Evolutionary conservation across 2,888 invertebrate genomes (phyloP), one percentile per base, ranked within the genome.

Genomic region (Drosophila borborema): DNA sequence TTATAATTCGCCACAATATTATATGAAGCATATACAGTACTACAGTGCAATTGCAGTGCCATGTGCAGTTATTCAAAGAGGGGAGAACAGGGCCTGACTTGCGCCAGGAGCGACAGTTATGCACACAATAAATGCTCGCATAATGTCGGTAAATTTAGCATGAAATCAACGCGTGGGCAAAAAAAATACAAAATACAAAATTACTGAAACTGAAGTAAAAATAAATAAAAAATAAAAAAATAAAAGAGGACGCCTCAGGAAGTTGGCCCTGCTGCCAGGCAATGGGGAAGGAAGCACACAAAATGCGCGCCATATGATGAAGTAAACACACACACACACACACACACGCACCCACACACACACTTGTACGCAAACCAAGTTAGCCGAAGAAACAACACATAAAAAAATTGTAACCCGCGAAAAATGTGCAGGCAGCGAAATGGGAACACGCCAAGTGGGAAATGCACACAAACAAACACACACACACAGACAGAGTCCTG

Each of bases 371-470:
- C 38, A 38, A 14, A 40, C 28, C n/a, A 73, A 80, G 72, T 73
- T 66, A 63, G 67, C 55, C 43, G 46, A 74, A 78, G 78, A 72
- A 77, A 71, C 10, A 55, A 36, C 63, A 36, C 41, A 67, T 60
- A 53, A 55, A 56, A 36, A 59, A 56, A 55, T 55, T 41, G 63
- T 41, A 55, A 2, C 28, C 55, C 55, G 56, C 53, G 62, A 72
- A 72, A 74, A 71, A 72, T 79, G 36, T 63, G 72, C 77, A 77
- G 58, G 75, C 86, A 74, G 73, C 74, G 78, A 89, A 91, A 90
- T 88, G 84, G 87, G 91, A 83, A 82, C 90, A 90, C 84, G 81
- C 77, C 85, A 85, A 90, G 83, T 84, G 88, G 81, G 81, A 83
- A 85, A 86, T 78, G 81, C 72, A 67, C 74, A 77, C 53, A 71